Conservation (phyloP, 2,797 vertebrate genomes). For the Tapirus indicus region DNA sequence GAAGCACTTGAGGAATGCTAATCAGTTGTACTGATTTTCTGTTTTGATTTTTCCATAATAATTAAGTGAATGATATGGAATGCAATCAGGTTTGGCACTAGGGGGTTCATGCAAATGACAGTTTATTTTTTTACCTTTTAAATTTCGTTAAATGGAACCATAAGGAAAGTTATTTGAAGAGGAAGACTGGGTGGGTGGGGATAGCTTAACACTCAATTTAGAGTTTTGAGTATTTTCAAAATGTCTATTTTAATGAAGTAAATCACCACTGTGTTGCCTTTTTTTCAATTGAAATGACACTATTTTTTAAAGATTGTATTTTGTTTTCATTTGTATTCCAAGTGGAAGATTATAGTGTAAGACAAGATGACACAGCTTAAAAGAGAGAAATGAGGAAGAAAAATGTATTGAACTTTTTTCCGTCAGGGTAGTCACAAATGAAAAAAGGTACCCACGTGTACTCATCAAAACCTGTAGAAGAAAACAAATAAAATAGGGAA, state of each 20-base stretch:
- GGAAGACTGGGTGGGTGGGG: constrained; percentile 49
- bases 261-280: constrained; percentile 53
- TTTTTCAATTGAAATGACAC: constrained; percentile 70
- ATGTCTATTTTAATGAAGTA: constrained; percentile 73
- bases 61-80: constrained; percentile 89
- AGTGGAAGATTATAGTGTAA: constrained; percentile 44
- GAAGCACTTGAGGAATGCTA: constrained; percentile 88
- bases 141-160: constrained; percentile 83
- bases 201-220: constrained; percentile 72
- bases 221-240: constrained; percentile 72
- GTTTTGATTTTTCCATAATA: constrained; percentile 90
- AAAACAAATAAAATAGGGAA: neutral
- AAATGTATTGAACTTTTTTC: constrained; percentile 44
- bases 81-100: constrained; percentile 89
- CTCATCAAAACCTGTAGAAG: neutral
- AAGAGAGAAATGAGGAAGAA: constrained; percentile 33
- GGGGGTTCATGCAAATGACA: constrained; percentile 88
- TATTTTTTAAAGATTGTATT: constrained; percentile 48
- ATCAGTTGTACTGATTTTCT: constrained; percentile 90
- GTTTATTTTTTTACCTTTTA: constrained; percentile 70
- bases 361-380: neutral
- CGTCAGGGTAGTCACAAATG: neutral
- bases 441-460: neutral
- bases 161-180: constrained; percentile 82
- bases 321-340: constrained; percentile 65